Percentiles rank a stretch among this genome's conserved stretches.
Conservation (phyloP, 2,888 invertebrate species). For the Tubulanus polymorphus region DNA sequence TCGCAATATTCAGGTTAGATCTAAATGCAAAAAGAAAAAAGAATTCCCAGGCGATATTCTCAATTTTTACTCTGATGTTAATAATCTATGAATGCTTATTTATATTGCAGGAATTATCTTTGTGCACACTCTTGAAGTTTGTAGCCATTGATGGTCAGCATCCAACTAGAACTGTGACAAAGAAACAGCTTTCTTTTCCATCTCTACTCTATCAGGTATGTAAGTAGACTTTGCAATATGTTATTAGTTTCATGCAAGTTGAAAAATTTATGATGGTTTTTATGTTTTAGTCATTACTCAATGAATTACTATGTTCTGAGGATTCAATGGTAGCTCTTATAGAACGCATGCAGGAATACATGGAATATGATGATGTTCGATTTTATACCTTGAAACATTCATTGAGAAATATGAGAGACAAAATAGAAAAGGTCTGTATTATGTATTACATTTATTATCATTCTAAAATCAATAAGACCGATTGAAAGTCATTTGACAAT, state of each 20-base stretch:
- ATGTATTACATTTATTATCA: too few species aligned
- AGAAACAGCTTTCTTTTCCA: slow-evolving; percentile 64
- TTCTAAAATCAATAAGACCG: too few species aligned
- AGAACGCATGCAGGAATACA: slow-evolving; percentile 70
- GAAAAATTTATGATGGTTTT: background rate
- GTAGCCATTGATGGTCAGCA: slow-evolving; percentile 69
- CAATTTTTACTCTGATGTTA: background rate
- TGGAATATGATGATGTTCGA: slow-evolving; percentile 71
- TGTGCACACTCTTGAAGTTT: slow-evolving; percentile 71
- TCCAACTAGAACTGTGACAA: slow-evolving; percentile 59
- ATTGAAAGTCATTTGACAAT: too few species aligned
- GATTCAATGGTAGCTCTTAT: slow-evolving; percentile 63
- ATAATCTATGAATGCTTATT: background rate
- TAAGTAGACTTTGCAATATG: background rate
- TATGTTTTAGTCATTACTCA: slow-evolving; percentile 65
- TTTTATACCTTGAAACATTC: slow-evolving; percentile 67
- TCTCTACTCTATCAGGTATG: slow-evolving; percentile 54
- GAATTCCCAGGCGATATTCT: background rate
- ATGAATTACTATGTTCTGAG: slow-evolving; percentile 63
- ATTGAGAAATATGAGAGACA: slow-evolving; percentile 52
- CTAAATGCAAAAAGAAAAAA: too few species aligned
- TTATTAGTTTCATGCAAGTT: background rate
- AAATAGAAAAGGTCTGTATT: slow-evolving; percentile 4
- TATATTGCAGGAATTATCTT: slow-evolving; percentile 60
- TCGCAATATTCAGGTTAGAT: slow-evolving; percentile 31